A percentile compares a stretch with the other conserved stretches of the same genome.
These are phyloP conservation scores for Diachasmimorpha longicaudata DNA, from an alignment of 1,140 invertebrate genomes.

Conservation along the genomic window DNA sequence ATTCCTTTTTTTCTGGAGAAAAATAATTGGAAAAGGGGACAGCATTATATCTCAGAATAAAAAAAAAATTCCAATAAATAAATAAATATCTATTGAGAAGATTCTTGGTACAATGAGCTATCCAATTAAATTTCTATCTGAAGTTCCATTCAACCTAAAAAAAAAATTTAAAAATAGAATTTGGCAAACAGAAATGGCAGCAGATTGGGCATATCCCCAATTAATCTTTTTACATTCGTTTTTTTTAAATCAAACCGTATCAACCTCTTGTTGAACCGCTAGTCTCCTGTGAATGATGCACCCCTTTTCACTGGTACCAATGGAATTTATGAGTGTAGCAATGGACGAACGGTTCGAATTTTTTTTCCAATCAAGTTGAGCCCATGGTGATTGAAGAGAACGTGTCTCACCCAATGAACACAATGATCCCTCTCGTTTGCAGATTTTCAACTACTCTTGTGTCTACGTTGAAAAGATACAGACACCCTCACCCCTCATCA, in stretches of 20 bases:
- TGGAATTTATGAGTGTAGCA: conserved; percentile 1
- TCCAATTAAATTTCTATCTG: too few relatives aligned
- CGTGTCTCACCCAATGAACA: background rate
- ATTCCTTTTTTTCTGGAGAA: background rate
- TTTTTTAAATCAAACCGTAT: background rate
- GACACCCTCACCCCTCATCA: too few relatives aligned
- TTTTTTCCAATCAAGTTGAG: conserved; percentile 20
- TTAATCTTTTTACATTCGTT: background rate
- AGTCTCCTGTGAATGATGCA: background rate
- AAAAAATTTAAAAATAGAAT: too few relatives aligned
- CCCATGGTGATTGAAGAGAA: conserved; percentile 11
- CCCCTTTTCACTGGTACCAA: background rate
- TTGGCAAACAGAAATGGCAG: too few relatives aligned
- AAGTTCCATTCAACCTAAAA: too few relatives aligned
- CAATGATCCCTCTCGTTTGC: conserved; percentile 21
- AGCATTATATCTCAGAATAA: background rate
- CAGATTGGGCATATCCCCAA: background rate
- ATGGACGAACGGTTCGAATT: background rate
- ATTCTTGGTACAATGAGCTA: background rate
- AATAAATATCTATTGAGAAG: background rate
- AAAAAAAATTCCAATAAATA: background rate
- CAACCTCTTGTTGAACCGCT: background rate
- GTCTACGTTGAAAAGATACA: too few relatives aligned
- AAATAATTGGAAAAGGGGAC: background rate
- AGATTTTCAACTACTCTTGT: background rate